These are phyloP conservation scores for Homalodisca vitripennis DNA, from an alignment of 1,140 invertebrate species.

Conservation along the genomic window DNA sequence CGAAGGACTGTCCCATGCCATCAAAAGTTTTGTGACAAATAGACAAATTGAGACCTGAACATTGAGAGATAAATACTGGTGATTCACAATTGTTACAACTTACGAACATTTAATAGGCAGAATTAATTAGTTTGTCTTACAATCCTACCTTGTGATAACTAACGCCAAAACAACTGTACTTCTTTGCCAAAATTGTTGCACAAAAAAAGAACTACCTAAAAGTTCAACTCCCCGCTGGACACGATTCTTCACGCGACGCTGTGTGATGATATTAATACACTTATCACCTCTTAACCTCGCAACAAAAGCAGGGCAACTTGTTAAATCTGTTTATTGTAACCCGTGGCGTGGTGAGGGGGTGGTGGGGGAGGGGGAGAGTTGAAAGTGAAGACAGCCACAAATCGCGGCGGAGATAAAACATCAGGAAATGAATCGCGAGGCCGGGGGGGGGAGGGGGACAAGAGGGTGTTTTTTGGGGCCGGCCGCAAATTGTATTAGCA, in stretches of 20 bases:
- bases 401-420: conserved; percentile 15
- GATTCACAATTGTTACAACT: not conserved
- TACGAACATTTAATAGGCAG: no score
- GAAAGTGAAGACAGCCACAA: conserved; percentile 9
- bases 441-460: not conserved
- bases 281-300: no score
- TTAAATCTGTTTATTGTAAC: conserved; percentile 9
- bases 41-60: not conserved
- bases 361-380: no score
- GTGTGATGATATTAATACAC: no score
- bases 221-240: not conserved
- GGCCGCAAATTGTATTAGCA: conserved; percentile 19
- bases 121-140: no score
- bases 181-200: no score
- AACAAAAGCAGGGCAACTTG: not conserved
- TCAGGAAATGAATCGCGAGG: conserved; percentile 20
- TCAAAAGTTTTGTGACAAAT: not conserved
- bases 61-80: not conserved
- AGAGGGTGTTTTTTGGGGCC: conserved; percentile 1
- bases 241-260: not conserved
- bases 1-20: no score
- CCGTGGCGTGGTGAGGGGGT: not conserved
- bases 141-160: no score
- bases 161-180: no score
- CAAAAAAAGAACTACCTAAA: not conserved